Evolutionary conservation across 2,797 vertebrate species (phyloP), one percentile per base, ranked within the genome.

Genomic region (Hydrocynus forskahlii): DNA sequence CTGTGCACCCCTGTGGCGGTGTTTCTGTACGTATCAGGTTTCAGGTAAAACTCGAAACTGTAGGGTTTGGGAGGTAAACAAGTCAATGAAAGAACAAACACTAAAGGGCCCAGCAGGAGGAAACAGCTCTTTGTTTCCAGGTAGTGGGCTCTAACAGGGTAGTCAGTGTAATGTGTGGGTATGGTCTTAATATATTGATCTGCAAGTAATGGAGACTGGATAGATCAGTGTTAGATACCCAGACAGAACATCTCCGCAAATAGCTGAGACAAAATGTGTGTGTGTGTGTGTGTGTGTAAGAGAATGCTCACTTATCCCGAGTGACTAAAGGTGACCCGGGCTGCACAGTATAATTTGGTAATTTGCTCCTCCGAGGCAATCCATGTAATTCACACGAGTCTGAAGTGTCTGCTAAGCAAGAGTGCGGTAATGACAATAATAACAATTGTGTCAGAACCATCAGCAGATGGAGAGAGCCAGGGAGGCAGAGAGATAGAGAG

Each of bases 401-500:
- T 40, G 75, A 83, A 74, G 23, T 71, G 80, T 81, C 70, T 23
- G 74, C 62, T 84, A 80, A 76, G 75, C 69, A 81, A 74, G 78
- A 62, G 50, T 9, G 23, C 12, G 25, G 68, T 68, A 29, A 77
- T 48, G 67, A 71, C 66, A 84, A 81, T 82, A 78, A 67, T 78
- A 86, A 67, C 66, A 43, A 78, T 70, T 50, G 19, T 84, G 81
- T 78, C 83, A 72, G 78, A 82, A 72, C 72, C 78, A 83, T 73
- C 70, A 74, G 83, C 80, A 78, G 83, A 80, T 81, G 73, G 73
- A 72, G 71, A 76, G 38, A 70, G 70, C 13, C n/a, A 75, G 29
- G 50, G 40, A 81, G 38, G 78, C 52, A 73, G 68, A 81, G 66
- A 81, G 29, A 48, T 23, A 19, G 80, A 62, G 64, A 3, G 40